A percentile compares a stretch with the other conserved stretches of the same genome.
These are phyloP conservation scores for Falco concolor DNA, from an alignment of 2,797 vertebrate species.

Conservation along the genomic window DNA sequence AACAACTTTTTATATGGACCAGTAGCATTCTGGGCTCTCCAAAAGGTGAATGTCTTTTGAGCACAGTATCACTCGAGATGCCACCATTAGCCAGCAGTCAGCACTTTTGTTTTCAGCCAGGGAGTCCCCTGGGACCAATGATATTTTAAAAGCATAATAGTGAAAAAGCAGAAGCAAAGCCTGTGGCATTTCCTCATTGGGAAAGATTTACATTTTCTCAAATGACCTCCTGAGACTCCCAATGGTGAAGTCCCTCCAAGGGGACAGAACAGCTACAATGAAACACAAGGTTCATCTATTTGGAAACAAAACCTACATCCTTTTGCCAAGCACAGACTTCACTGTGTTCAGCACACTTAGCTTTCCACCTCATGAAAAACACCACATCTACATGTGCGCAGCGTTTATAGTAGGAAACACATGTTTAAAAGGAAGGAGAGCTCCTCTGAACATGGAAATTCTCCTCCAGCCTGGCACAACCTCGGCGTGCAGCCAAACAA, in stretches of 20 bases:
- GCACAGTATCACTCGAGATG: neutral
- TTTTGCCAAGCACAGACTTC: neutral
- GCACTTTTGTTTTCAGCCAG: conserved; percentile 59
- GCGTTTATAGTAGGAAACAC: neutral
- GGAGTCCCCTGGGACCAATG: conserved; percentile 47
- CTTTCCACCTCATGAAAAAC: neutral
- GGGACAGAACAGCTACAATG: neutral
- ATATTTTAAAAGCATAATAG: conserved; percentile 59
- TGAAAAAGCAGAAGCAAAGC: conserved; percentile 62
- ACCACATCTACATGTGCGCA: rapidly evolving
- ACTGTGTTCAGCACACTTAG: neutral
- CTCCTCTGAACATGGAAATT: neutral
- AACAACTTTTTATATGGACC: neutral
- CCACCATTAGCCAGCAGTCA: conserved; percentile 22
- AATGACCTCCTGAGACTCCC: conserved; percentile 14
- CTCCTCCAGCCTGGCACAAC: neutral
- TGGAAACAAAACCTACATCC: neutral
- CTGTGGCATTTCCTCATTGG: neutral
- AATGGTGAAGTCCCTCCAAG: neutral
- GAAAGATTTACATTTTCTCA: conserved; percentile 20
- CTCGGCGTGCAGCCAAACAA: neutral
- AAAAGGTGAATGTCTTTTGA: neutral
- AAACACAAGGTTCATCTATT: neutral
- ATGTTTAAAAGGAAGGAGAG: neutral
- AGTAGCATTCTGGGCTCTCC: rapidly evolving